Evolutionary conservation across 2,797 vertebrate species (phyloP).

Genomic region (Sebastes iracundus): DNA sequence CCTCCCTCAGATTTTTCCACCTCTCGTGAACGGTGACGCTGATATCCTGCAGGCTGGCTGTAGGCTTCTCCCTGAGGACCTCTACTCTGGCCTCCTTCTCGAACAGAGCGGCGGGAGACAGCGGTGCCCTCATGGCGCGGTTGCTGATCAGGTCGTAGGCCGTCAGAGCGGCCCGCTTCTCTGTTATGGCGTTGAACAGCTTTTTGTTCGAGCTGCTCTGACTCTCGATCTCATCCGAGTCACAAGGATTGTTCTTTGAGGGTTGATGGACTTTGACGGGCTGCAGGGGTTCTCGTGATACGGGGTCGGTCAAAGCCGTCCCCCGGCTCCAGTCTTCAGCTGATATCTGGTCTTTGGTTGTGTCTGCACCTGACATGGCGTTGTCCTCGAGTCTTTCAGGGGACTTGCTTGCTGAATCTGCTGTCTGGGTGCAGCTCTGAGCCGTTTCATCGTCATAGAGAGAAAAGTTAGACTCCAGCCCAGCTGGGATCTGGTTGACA

Average conservation of each 20-base stretch:
- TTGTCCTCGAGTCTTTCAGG: background rate
- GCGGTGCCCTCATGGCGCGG: conserved; percentile 84
- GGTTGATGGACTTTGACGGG: conserved; percentile 86
- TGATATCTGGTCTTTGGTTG: conserved; percentile 66
- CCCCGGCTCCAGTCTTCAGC: conserved; percentile 91
- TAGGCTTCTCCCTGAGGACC: conserved; percentile 86
- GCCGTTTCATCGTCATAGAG: conserved; percentile 49
- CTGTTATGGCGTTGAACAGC: conserved; percentile 83
- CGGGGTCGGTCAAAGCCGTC: conserved; percentile 76
- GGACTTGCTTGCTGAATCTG: conserved; percentile 3
- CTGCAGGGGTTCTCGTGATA: conserved; percentile 80
- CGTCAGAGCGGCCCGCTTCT: conserved; percentile 86
- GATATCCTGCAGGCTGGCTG: conserved; percentile 86
- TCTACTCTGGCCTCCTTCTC: conserved; percentile 85
- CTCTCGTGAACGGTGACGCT: conserved; percentile 81
- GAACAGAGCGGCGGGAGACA: conserved; percentile 87
- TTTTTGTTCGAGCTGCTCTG: conserved; percentile 66
- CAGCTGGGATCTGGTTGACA: conserved; percentile 64
- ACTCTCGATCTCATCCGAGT: conserved; percentile 37
- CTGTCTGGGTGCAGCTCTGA: conserved; percentile 17
- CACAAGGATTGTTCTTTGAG: conserved; percentile 19
- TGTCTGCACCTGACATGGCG: background rate
- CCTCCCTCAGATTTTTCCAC: conserved; percentile 90
- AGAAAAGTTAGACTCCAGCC: conserved; percentile 48
- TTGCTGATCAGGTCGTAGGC: conserved; percentile 92